These are phyloP conservation scores for Calephelis nemesis DNA, from an alignment of 1,140 invertebrate species.

Conservation along the genomic window DNA sequence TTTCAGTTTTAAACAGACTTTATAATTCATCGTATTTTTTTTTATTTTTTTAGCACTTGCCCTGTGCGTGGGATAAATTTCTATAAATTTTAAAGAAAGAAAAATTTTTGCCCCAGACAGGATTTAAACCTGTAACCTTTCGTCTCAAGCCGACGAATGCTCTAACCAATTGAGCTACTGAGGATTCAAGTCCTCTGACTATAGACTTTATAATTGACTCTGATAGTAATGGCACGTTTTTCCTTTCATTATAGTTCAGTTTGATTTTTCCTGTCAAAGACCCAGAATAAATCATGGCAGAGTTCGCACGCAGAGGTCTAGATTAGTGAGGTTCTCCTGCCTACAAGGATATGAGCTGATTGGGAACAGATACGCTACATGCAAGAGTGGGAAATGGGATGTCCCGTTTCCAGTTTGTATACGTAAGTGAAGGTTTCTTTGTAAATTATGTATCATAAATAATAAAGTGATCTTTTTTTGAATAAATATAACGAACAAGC, in stretches of 20 bases:
- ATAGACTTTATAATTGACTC: neutral
- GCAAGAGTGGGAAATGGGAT: constrained; percentile 81
- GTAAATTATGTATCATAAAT: neutral
- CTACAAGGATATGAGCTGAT: constrained; percentile 79
- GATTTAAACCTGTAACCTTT: too few species aligned
- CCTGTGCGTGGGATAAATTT: too few species aligned
- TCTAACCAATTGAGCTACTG: too few species aligned
- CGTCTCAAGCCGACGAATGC: too few species aligned
- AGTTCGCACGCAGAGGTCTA: constrained; percentile 55
- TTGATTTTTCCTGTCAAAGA: constrained; percentile 23
- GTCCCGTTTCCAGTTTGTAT: constrained; percentile 82
- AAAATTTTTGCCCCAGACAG: too few species aligned
- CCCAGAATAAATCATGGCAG: constrained; percentile 56
- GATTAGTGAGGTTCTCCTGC: constrained; percentile 81
- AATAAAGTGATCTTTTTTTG: too few species aligned
- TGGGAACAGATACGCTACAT: constrained; percentile 82
- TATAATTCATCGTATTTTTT: too few species aligned
- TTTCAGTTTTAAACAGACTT: too few species aligned
- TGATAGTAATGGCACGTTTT: neutral
- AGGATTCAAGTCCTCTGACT: too few species aligned
- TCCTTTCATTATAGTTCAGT: neutral
- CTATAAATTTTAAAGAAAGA: too few species aligned
- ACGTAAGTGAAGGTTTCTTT: constrained; percentile 74
- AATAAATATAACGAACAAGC: too few species aligned
- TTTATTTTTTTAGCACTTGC: too few species aligned